Evolutionary conservation across 2,113 vertebrate genomes (phyloP).

Genomic region (Apteryx mantelli): DNA sequence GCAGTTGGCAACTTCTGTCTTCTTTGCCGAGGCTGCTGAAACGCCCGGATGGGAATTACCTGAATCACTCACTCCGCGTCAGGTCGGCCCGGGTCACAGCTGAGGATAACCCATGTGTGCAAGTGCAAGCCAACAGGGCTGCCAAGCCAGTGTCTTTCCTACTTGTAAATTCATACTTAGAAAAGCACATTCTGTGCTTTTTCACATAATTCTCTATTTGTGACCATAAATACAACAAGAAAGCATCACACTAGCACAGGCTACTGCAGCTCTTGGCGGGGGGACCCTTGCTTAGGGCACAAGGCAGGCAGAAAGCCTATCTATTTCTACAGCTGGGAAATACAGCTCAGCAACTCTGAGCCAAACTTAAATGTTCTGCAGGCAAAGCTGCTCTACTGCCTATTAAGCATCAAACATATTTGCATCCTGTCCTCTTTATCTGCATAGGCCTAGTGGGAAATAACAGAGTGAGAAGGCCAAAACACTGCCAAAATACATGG

Average conservation of each 20-base stretch:
- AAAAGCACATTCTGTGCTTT: neutral
- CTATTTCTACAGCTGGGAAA: neutral
- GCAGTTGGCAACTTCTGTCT: neutral
- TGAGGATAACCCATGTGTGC: neutral
- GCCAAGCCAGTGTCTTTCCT: neutral
- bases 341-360: neutral
- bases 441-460: conserved; percentile 10
- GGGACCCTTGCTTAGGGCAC: neutral
- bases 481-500: neutral
- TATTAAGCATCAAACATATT: neutral
- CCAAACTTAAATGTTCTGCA: neutral
- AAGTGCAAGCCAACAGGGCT: neutral
- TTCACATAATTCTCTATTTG: neutral
- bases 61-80: neutral
- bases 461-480: neutral
- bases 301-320: neutral
- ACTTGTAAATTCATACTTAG: neutral
- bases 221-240: neutral
- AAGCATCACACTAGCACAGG: neutral
- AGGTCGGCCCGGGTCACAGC: neutral
- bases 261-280: neutral
- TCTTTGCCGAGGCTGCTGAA: fast-evolving
- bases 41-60: neutral
- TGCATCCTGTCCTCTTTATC: neutral
- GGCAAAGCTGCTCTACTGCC: neutral